These are phyloP conservation scores for Lepidostoma basale DNA, from an alignment of 1,140 invertebrate genomes.

Conservation along the genomic window DNA sequence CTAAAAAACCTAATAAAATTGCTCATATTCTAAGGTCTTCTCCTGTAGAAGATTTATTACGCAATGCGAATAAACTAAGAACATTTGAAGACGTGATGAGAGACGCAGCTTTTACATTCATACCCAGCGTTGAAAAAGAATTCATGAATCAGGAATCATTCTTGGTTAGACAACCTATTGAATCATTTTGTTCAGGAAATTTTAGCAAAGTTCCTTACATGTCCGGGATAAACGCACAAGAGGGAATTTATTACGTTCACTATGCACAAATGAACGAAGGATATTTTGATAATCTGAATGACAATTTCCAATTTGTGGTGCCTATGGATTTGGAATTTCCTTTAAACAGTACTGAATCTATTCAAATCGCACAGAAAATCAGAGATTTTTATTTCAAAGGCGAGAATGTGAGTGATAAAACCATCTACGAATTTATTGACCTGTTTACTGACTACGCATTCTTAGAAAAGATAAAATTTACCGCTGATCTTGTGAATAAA, in stretches of 20 bases:
- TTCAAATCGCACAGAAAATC: conserved; percentile 51
- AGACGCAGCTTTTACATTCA: conserved; percentile 47
- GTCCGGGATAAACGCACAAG: conserved; percentile 51
- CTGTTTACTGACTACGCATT: conserved; percentile 53
- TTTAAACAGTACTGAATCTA: conserved; percentile 49
- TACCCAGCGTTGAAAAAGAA: conserved; percentile 53
- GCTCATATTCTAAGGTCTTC: conserved; percentile 52
- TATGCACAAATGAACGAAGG: background rate
- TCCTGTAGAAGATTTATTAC: conserved; percentile 52
- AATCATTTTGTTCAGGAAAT: conserved; percentile 52
- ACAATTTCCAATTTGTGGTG: conserved; percentile 54
- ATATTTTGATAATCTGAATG: conserved; percentile 43
- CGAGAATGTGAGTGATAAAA: conserved; percentile 46
- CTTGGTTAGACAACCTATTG: conserved; percentile 50
- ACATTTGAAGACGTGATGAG: conserved; percentile 40
- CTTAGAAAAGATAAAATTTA: conserved; percentile 51
- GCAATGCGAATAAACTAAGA: conserved; percentile 46
- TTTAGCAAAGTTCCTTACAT: conserved; percentile 53
- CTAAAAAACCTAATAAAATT: conserved; percentile 50
- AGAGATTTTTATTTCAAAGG: conserved; percentile 54
- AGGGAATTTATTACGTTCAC: conserved; percentile 40
- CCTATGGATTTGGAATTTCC: conserved; percentile 51
- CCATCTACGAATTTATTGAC: conserved; percentile 49
- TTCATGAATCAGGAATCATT: conserved; percentile 53
- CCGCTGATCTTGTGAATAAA: conserved; percentile 51